Percentiles rank a stretch among this genome's conserved stretches.
Evolutionary conservation across 2,888 invertebrate species (phyloP).

Genomic region (Ophion slaviceki): DNA sequence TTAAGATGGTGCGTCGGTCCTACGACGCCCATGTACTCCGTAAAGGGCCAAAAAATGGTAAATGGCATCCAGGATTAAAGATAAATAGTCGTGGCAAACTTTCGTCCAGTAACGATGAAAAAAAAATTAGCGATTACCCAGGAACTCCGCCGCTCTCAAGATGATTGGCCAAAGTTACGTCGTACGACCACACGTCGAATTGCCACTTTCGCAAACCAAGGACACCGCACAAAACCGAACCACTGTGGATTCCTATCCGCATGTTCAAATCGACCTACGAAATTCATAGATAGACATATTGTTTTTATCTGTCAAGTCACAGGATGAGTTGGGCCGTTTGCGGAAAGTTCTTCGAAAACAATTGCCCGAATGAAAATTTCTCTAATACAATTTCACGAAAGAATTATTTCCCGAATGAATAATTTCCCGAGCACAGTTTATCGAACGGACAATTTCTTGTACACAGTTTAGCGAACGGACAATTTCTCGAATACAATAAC

Average conservation of each 20-base stretch:
- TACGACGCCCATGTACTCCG: too few relatives aligned
- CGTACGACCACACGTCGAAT: slow-evolving; percentile 97
- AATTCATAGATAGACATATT: slow-evolving; percentile 54
- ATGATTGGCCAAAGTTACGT: slow-evolving; percentile 96
- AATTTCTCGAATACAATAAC: too few relatives aligned
- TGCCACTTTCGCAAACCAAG: slow-evolving; percentile 96
- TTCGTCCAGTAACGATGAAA: background rate
- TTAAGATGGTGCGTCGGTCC: too few relatives aligned
- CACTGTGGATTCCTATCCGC: slow-evolving; percentile 99
- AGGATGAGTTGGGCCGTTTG: background rate
- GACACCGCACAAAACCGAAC: slow-evolving; percentile 97
- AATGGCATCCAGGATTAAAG: background rate
- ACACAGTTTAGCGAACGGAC: too few relatives aligned
- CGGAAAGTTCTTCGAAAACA: background rate
- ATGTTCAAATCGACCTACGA: slow-evolving; percentile 95
- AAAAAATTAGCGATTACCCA: slow-evolving; percentile 87
- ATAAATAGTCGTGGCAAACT: background rate
- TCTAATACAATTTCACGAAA: too few relatives aligned
- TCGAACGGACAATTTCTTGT: too few relatives aligned
- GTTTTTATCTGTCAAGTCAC: slow-evolving; percentile 19
- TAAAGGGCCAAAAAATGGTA: too few relatives aligned
- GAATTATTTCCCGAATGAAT: too few relatives aligned
- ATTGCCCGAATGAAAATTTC: background rate
- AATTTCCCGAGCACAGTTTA: too few relatives aligned
- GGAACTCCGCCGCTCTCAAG: slow-evolving; percentile 99